Conservation (phyloP, 1,140 invertebrate species). For the Caerostris darwini region DNA sequence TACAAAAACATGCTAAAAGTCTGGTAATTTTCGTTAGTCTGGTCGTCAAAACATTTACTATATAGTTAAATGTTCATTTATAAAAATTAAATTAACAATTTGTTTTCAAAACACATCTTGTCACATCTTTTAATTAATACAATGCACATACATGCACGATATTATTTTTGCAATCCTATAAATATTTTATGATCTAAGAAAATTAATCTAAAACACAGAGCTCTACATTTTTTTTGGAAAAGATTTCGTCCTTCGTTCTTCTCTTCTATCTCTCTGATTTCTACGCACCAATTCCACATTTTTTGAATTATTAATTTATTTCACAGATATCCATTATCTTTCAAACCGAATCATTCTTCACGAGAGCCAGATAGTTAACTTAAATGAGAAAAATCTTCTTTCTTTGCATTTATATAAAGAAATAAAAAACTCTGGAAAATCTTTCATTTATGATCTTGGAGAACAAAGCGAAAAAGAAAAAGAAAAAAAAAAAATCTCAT, state of each 20-base stretch:
- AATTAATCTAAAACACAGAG: background rate
- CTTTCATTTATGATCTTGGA: background rate
- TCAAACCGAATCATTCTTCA: background rate
- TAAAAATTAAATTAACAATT: no score
- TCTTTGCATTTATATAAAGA: background rate
- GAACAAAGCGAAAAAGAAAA: background rate
- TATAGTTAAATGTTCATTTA: no score
- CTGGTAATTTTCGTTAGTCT: no score
- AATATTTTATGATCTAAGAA: background rate
- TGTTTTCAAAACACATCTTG: no score
- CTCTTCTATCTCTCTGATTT: background rate
- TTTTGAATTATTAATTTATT: background rate
- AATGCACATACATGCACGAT: no score
- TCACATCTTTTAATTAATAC: no score
- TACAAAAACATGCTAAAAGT: no score
- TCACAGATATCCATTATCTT: constrained; percentile 4
- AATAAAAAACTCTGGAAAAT: background rate
- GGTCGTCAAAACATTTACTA: no score
- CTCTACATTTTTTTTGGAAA: background rate
- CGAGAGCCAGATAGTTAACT: background rate
- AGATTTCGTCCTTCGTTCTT: background rate
- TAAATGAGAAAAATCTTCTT: background rate
- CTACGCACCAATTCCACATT: background rate
- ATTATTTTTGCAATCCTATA: background rate
- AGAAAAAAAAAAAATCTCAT: background rate